Evolutionary conservation across 2,888 invertebrate species (phyloP).

Genomic region (Meta bourneti): DNA sequence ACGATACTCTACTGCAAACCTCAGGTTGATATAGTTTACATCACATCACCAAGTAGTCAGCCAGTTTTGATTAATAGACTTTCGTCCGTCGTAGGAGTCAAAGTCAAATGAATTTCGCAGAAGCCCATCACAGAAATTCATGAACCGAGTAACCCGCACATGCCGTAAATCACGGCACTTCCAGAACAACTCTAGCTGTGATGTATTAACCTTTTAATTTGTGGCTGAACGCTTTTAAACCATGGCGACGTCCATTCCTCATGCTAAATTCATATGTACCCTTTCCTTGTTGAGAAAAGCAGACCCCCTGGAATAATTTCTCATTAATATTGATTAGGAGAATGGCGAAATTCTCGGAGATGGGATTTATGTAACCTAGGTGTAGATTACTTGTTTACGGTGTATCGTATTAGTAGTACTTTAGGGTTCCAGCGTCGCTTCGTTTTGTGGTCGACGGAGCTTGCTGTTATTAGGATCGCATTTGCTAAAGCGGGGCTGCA

Average conservation of each 20-base stretch:
- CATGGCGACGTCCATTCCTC: constrained; percentile 7
- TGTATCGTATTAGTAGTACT: constrained; percentile 39
- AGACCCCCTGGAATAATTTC: constrained; percentile 51
- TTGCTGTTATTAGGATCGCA: constrained; percentile 39
- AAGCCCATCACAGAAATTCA: constrained; percentile 13
- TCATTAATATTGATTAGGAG: constrained; percentile 71
- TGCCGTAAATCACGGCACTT: constrained; percentile 38
- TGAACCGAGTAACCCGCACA: constrained; percentile 13
- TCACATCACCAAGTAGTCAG: not conserved
- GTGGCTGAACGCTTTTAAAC: constrained; percentile 55
- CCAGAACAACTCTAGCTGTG: constrained; percentile 1
- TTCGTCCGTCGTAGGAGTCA: not conserved
- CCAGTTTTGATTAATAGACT: not conserved
- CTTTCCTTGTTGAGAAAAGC: constrained; percentile 29
- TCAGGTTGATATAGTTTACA: not conserved
- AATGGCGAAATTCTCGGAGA: constrained; percentile 47
- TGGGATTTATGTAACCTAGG: constrained; percentile 61
- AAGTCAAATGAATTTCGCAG: constrained; percentile 31
- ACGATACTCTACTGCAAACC: not conserved
- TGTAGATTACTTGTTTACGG: constrained; percentile 67
- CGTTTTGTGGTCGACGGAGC: constrained; percentile 26
- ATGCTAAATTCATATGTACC: constrained; percentile 26
- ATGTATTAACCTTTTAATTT: constrained; percentile 68
- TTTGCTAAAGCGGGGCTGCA: constrained; percentile 7
- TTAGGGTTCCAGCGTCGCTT: constrained; percentile 4